Evolutionary conservation across 2,113 vertebrate species (phyloP).

Genomic region (Carassius auratus): DNA sequence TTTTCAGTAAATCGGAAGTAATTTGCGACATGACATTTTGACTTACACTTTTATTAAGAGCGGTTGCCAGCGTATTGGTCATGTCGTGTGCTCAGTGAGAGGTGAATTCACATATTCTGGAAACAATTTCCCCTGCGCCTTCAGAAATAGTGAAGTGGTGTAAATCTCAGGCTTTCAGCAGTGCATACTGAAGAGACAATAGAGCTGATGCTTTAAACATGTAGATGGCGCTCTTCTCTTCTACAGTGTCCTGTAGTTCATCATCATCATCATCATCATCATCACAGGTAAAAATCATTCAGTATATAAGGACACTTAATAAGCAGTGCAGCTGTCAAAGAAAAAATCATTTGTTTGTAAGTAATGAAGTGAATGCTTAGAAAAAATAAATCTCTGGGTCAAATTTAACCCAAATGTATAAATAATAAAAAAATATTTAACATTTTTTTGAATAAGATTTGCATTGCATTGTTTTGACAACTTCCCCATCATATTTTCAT

Average conservation of each 20-base stretch:
- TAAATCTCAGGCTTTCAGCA: not conserved
- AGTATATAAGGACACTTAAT: not conserved
- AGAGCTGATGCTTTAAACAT: not conserved
- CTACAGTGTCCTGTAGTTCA: not conserved
- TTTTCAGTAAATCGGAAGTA: constrained; percentile 19
- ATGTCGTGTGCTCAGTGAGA: not conserved
- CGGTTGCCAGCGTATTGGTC: not conserved
- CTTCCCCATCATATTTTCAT: not conserved
- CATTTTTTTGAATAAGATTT: not conserved
- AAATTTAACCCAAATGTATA: not conserved
- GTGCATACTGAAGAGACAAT: not conserved
- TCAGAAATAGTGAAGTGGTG: not conserved
- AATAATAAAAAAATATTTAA: not conserved
- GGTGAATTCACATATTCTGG: not conserved
- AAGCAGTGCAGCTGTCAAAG: not conserved
- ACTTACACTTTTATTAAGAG: not conserved
- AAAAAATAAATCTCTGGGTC: not conserved
- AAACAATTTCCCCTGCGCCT: not conserved
- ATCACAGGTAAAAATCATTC: not conserved
- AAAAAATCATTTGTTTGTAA: not conserved
- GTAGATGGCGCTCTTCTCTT: constrained; percentile 35
- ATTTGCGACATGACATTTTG: constrained; percentile 26
- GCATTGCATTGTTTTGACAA: not conserved
- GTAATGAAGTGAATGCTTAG: not conserved
- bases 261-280: not conserved